Percentiles rank a stretch among this genome's conserved stretches.
Evolutionary conservation across 2,888 invertebrate genomes (phyloP).

Genomic region (Troilus luridus): DNA sequence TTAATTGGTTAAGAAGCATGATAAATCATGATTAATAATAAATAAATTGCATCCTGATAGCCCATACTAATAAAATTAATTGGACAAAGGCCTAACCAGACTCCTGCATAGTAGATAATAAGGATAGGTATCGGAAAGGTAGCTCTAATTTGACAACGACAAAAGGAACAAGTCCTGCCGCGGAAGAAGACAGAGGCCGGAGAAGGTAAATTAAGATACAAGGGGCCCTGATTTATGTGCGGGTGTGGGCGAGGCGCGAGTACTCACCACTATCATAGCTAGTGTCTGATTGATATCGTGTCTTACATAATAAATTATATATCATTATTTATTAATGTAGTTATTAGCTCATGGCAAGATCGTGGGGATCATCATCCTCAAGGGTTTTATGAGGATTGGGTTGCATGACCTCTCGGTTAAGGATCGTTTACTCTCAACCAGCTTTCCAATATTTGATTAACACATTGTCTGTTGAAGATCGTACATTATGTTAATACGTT

Average conservation of each 20-base stretch:
- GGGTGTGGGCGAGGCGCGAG: background rate
- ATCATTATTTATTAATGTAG: background rate
- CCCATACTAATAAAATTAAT: background rate
- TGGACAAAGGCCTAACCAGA: background rate
- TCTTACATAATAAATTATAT: slow-evolving; percentile 10
- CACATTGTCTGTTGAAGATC: background rate
- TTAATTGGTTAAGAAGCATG: no score
- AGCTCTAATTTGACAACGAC: slow-evolving; percentile 12
- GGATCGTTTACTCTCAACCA: background rate
- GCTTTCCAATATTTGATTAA: background rate
- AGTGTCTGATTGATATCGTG: background rate
- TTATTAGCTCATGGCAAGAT: background rate
- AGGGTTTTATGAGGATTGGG: background rate
- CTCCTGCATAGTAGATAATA: background rate
- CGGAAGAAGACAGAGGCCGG: background rate
- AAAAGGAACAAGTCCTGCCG: background rate
- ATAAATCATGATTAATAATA: no score
- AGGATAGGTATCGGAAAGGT: background rate
- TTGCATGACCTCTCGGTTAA: background rate
- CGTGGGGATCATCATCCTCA: background rate
- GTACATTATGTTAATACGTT: no score
- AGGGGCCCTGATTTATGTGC: background rate
- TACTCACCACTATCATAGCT: slow-evolving; percentile 10
- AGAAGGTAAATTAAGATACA: slow-evolving; percentile 36
- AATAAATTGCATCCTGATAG: no score